phyloP scores from a whole-genome alignment of 2,113 vertebrate species.

The Hirundichthys speculiger region DNA sequence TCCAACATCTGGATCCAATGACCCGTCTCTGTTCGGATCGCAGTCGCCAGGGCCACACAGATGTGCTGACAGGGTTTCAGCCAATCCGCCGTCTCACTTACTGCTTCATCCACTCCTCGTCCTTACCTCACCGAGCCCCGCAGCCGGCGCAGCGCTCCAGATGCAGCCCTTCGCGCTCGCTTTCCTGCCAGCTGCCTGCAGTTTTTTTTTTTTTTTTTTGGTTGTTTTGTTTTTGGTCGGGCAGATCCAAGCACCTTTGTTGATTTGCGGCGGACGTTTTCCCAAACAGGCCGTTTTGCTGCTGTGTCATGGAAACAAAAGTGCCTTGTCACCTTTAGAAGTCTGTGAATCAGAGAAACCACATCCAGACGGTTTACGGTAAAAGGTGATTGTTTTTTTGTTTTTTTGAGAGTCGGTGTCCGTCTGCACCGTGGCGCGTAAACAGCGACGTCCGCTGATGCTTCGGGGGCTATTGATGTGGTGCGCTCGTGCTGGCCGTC shows the following conservation, averaged over 20 bases:
- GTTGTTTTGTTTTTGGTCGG: too few relatives aligned
- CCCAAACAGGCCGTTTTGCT: constrained; percentile 33
- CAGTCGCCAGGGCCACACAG: constrained; percentile 66
- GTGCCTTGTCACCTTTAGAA: constrained; percentile 51
- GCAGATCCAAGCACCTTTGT: constrained; percentile 23
- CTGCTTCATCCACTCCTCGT: constrained; percentile 39
- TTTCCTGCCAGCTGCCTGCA: constrained; percentile 12
- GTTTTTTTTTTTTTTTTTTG: too few relatives aligned
- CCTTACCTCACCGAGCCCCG: constrained; percentile 31
- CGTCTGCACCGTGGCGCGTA: constrained; percentile 1
- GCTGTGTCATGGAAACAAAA: constrained; percentile 52
- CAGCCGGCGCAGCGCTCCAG: constrained; percentile 27
- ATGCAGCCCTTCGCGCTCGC: constrained; percentile 3
- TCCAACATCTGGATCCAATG: constrained; percentile 67
- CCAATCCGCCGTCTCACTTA: constrained; percentile 60
- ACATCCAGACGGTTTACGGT: constrained; percentile 52
- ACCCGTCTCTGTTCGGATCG: constrained; percentile 41
- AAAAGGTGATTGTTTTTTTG: constrained; percentile 25
- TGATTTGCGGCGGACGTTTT: constrained; percentile 44
- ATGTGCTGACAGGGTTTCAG: constrained; percentile 64
- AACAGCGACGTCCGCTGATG: constrained; percentile 19
- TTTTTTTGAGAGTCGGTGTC: constrained; percentile 17
- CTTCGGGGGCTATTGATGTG: constrained; percentile 21
- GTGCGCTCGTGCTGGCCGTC: background rate
- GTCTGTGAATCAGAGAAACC: constrained; percentile 56